phyloP scores from a whole-genome alignment of 2,888 invertebrate species.

The Liposcelis brunnea region DNA sequence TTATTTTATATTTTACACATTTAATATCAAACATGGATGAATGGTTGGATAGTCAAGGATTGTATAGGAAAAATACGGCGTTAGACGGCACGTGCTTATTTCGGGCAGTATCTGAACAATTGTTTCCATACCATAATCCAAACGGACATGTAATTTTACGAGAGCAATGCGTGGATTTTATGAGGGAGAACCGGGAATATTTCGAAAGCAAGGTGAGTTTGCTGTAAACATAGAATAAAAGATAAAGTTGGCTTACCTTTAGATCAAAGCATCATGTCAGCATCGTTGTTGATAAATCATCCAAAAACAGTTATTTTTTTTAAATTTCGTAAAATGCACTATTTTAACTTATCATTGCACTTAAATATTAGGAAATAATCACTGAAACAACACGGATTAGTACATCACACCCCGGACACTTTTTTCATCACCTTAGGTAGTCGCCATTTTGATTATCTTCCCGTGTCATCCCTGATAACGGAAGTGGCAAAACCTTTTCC shows the following conservation, averaged over 20 bases:
- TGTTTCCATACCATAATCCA: background rate
- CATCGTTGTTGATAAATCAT: no score
- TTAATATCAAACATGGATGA: constrained; percentile 36
- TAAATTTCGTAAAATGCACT: background rate
- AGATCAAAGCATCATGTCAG: background rate
- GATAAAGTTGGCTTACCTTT: no score
- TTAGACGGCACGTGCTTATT: constrained; percentile 79
- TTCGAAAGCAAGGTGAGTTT: constrained; percentile 32
- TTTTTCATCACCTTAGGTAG: no score
- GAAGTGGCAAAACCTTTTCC: no score
- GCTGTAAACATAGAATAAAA: no score
- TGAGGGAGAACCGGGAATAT: constrained; percentile 41
- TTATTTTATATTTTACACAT: no score
- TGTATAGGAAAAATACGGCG: constrained; percentile 74
- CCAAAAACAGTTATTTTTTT: background rate
- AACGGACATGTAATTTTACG: constrained; percentile 45
- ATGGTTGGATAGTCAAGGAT: constrained; percentile 62
- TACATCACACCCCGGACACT: no score
- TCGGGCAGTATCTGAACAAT: constrained; percentile 72
- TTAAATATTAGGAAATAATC: no score
- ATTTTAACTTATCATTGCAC: no score
- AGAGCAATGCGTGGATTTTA: constrained; percentile 53
- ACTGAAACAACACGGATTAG: no score
- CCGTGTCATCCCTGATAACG: no score
- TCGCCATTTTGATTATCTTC: no score